Evolutionary conservation across 2,113 vertebrate genomes (phyloP).

Genomic region (Theristicus caerulescens): DNA sequence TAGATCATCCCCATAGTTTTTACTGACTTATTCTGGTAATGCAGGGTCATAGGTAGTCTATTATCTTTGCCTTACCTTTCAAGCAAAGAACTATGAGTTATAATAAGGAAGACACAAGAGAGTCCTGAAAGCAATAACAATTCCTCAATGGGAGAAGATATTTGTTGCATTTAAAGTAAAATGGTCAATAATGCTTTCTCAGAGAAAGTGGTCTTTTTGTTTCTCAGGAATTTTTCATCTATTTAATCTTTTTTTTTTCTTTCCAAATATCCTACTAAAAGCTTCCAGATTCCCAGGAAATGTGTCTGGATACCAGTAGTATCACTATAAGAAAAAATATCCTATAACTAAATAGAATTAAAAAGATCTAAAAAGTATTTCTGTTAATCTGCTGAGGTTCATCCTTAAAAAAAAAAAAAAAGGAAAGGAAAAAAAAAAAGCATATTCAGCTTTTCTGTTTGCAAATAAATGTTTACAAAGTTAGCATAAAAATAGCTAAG

Average conservation of each 20-base stretch:
- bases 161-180: neutral
- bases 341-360: neutral
- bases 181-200: neutral
- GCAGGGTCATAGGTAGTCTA: neutral
- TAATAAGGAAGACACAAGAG: neutral
- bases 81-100: neutral
- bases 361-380: neutral
- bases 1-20: neutral
- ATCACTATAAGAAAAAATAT: neutral
- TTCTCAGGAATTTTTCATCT: neutral
- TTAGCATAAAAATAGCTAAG: neutral
- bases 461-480: neutral
- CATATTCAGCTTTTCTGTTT: neutral
- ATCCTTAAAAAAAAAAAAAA: neutral
- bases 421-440: neutral
- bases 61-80: neutral
- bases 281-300: neutral
- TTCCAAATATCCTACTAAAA: neutral
- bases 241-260: neutral
- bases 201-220: neutral
- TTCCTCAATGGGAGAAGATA: neutral
- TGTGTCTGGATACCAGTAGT: neutral
- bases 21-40: neutral
- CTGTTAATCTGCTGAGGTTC: neutral
- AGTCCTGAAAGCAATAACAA: neutral